Conservation (phyloP, 2,113 vertebrate species). For the Toxostoma redivivum region DNA sequence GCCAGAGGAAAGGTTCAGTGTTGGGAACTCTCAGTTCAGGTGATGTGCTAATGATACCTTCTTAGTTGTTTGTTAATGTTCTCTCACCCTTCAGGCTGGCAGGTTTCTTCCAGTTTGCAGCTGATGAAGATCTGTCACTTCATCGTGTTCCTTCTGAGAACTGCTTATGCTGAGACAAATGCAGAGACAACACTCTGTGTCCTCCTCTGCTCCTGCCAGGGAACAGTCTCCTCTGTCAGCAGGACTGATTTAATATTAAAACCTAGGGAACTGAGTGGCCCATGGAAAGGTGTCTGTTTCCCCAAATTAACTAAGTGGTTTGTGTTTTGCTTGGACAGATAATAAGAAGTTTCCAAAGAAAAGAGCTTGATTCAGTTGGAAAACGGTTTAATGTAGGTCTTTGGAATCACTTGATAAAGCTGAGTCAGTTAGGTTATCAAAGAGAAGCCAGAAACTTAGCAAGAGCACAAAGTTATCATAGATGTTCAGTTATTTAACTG, state of each 20-base stretch:
- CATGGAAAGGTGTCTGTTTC: not conserved
- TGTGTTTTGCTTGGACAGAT: not conserved
- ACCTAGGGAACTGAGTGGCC: not conserved
- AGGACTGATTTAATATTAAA: not conserved
- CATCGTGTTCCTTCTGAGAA: not conserved
- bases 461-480: not conserved
- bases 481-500: not conserved
- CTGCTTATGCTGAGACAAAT: not conserved
- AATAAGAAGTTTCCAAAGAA: not conserved
- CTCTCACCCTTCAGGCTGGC: not conserved
- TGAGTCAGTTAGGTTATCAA: conserved; percentile 47
- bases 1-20: not conserved
- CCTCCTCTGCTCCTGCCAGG: not conserved
- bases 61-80: not conserved
- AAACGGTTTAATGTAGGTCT: not conserved
- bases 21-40: not conserved
- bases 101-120: not conserved
- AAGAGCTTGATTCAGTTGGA: not conserved
- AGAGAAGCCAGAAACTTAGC: not conserved
- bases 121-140: not conserved
- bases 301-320: not conserved
- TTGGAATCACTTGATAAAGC: conserved; percentile 52
- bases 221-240: not conserved
- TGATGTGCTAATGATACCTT: not conserved
- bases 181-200: not conserved